Base-by-base conservation (phyloP, 2,113 vertebrate genomes). In the Ahaetulla prasina region DNA sequence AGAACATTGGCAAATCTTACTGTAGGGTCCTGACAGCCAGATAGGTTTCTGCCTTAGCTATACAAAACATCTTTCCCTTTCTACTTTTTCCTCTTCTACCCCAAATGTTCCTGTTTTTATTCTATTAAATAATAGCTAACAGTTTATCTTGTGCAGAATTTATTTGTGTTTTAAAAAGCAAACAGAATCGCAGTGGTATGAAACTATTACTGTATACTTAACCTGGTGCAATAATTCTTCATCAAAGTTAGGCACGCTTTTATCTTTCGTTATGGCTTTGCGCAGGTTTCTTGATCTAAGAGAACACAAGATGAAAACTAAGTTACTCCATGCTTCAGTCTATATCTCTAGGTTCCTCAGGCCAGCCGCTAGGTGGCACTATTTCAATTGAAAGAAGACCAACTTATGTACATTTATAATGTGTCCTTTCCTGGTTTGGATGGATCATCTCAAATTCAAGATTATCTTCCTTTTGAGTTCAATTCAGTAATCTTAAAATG, bases 221-320 rank as follows among this genome's bases (percentile, higher is more conserved):
- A 98, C 98, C 98, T 98, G 97, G 94, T 95, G 97, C 43, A 97
- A 45, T 89, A 96, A 95, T 6, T 97, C 94, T 27, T 96, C 97
- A 92, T 98, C 96, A 93, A 98, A 96, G 94, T 97, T 97, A 8
- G 98, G 97, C 35, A 98, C 96, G 43, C 98, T 98, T 96, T 95
- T 97, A 89, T 98, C 98, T 96, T 97, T 97, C 35, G 97, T 96
- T 90, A 98, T 95, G n/a, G 96, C 96, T 95, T 97, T 98, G 95
- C 96, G 97, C 96, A 98, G 96, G 91, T 97, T 97, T 95, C 92
- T 97, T 85, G 95, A 96, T 94, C 97, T 98, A 88, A 94, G 74
- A 96, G 92, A 89, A 39, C 8, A 94, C 2, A 53, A 95, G 92
- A 88, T 88, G 63, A 68, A 91, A 25, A 30, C 30, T 85, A 92